A percentile compares a stretch with the other conserved stretches of the same genome.
Conservation (phyloP, 92 coral and sea anemone species). For the Hydrozoanthus gracilis region DNA sequence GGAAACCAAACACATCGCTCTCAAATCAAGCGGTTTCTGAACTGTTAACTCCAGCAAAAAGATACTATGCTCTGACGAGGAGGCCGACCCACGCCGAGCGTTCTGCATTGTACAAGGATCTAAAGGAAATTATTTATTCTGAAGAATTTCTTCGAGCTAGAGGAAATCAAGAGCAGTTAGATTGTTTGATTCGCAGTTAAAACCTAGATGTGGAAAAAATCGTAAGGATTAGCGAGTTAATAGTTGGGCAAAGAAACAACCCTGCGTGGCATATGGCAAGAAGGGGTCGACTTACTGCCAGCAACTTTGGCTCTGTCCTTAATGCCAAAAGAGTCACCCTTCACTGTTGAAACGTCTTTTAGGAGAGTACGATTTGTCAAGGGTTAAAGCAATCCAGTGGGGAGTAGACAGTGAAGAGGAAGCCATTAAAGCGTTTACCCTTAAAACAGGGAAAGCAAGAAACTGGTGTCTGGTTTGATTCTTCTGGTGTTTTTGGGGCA, state of each 20-base stretch:
- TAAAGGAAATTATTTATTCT: not conserved
- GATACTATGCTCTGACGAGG: too few relatives aligned
- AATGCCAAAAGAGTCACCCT: too few relatives aligned
- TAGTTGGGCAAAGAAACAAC: too few relatives aligned
- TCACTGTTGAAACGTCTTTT: constrained; percentile 19
- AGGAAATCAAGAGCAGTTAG: not conserved
- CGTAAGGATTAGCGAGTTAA: too few relatives aligned
- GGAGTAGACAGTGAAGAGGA: constrained; percentile 45
- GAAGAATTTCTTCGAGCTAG: not conserved
- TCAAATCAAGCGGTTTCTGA: too few relatives aligned
- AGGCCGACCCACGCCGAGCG: too few relatives aligned
- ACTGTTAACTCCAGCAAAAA: too few relatives aligned
- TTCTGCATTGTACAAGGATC: too few relatives aligned
- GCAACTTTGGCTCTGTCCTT: too few relatives aligned
- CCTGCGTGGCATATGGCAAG: too few relatives aligned
- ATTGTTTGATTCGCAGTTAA: not conserved
- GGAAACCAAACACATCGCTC: too few relatives aligned
- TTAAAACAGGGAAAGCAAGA: constrained; percentile 16
- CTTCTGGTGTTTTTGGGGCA: constrained; percentile 51
- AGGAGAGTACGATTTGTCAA: constrained; percentile 33
- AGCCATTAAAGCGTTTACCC: constrained; percentile 43
- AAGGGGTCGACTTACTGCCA: not conserved
- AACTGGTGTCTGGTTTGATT: constrained; percentile 54
- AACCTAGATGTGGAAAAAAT: too few relatives aligned
- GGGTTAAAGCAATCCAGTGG: constrained; percentile 52